Base-by-base conservation (phyloP, 2,888 invertebrate genomes). In the Nomada lathburiana region DNA sequence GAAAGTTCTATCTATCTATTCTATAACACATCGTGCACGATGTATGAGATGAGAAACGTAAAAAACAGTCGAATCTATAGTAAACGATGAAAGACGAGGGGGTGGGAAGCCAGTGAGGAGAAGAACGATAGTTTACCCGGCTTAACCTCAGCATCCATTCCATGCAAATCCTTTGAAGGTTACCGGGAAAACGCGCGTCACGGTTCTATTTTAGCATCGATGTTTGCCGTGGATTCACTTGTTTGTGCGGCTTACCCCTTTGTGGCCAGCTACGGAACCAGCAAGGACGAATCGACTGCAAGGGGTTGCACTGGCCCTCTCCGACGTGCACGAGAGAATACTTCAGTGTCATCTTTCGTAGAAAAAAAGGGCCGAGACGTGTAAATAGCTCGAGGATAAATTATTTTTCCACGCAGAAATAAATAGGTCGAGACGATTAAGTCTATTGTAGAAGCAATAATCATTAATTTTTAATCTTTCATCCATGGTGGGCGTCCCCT, bases 191-290 rank as follows among this genome's bases (percentile, higher is more conserved):
- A 62, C 53, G 69, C 53, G 69, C 76, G 67, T 84, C 71, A 70
- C 63, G 68, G 78, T 86, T 85, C 88, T 88, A 85, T 88, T 88
- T 83, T 84, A 83, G 60, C 75, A 62, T 79, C 76, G 76, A 67
- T 76, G 80, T 88, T 85, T 86, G 82, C 84, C 70, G 62, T 64
- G 74, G 71, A 77, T 85, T 78, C 75, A 62, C 60, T 80, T 83
- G 76, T 83, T 80, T 79, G 77, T 74, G 44, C 60, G 52, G 57
- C 67, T 76, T 59, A 76, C 63, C 71, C 70, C 75, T 53, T 55
- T 63, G 72, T 79, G 77, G 76, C 59, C 76, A 55, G 67, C 62
- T 75, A 69, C 71, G 65, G 59, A 50, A 57, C 55, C 75, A 67
- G 62, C 88, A 74, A 86, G 86, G 79, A 88, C 86, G 72, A 80